Evolutionary conservation across 2,888 invertebrate genomes (phyloP), one percentile per base, ranked within the genome.

Genomic region (Agriotes lineatus): DNA sequence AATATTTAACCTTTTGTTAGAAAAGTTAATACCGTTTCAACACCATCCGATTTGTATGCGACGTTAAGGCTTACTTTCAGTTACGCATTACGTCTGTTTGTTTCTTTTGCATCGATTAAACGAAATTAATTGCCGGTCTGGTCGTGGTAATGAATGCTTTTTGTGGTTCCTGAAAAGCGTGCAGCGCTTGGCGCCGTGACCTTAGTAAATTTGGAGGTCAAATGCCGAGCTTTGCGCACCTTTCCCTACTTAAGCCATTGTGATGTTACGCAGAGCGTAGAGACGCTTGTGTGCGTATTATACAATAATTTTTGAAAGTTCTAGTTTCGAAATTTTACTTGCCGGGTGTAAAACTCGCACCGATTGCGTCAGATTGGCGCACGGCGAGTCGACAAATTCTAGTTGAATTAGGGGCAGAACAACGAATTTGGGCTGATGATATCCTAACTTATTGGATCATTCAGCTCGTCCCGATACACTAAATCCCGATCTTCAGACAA

Each of bases 141-240:
- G 52, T 33, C 33, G 4, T 52, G 52, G 33, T 52, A 52, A 52
- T 52, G 52, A 52, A 52, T 33, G 18, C 9, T 52, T 52, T 52
- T 52, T 52, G 35, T 33, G 52, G 52, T 52, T 52, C 52, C 52
- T 52, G 52, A 30, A 33, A 52, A 33, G 18, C 52, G 33, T 5
- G 33, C 22, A 22, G 7, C 30, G 45, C 45, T 20, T 39, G 19
- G 9, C 33, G 10, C 56, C 56, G 14, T 56, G 56, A 56, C 56
- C 56, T 56, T 56, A 56, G 22, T 39, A 56, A 30, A 14, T 52
- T 39, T 39, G 56, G 39, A 56, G 56, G 56, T 39, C 52, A 12
- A 12, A 48, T 22, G 20, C 48, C 48, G 22, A 48, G 52, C 33
- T 30, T 52, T 14, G 22, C 18, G 2, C 50, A n/a, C 30, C 30